Percentiles rank a stretch among this genome's conserved stretches.
phyloP scores from a whole-genome alignment of 2,113 vertebrate genomes.

The Cavia aperea region DNA sequence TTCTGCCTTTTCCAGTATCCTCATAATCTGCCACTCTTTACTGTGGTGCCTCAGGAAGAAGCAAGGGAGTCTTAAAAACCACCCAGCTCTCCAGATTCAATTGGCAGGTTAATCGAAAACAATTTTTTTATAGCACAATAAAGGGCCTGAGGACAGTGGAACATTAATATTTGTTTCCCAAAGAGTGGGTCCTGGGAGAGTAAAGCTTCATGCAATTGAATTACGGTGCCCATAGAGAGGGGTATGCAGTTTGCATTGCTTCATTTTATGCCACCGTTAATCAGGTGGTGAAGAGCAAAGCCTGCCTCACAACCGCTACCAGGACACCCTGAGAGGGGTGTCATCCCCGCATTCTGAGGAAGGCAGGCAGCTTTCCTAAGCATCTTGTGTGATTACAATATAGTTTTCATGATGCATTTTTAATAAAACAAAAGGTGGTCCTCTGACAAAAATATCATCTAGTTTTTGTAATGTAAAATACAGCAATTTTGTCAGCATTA shows the following conservation, averaged over 20 bases:
- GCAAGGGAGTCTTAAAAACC: conserved; percentile 75
- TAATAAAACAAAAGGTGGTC: conserved; percentile 77
- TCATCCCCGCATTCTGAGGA: conserved; percentile 2
- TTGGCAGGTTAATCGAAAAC: conserved; percentile 78
- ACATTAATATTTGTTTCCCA: conserved; percentile 78
- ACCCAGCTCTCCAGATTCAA: conserved; percentile 70
- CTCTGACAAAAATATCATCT: conserved; percentile 76
- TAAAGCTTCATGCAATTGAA: conserved; percentile 58
- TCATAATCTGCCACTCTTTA: conserved; percentile 65
- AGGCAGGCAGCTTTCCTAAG: conserved; percentile 39
- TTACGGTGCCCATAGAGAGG: conserved; percentile 36
- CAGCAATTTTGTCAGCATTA: conserved; percentile 86
- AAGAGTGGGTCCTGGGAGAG: conserved; percentile 65
- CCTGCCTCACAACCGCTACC: conserved; percentile 34
- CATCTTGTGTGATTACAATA: conserved; percentile 59
- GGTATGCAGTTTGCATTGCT: conserved; percentile 52
- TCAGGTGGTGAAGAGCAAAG: conserved; percentile 55
- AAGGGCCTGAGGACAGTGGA: conserved; percentile 70
- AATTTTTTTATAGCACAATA: conserved; percentile 78
- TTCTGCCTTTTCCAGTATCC: conserved; percentile 47
- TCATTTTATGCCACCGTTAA: conserved; percentile 45
- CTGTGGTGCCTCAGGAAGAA: conserved; percentile 72
- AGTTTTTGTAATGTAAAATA: conserved; percentile 80
- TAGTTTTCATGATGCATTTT: conserved; percentile 68
- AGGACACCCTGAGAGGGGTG: conserved; percentile 32